These are phyloP conservation scores for Drosophila lacteicornis DNA, from an alignment of 1,140 invertebrate genomes.

Conservation along the genomic window DNA sequence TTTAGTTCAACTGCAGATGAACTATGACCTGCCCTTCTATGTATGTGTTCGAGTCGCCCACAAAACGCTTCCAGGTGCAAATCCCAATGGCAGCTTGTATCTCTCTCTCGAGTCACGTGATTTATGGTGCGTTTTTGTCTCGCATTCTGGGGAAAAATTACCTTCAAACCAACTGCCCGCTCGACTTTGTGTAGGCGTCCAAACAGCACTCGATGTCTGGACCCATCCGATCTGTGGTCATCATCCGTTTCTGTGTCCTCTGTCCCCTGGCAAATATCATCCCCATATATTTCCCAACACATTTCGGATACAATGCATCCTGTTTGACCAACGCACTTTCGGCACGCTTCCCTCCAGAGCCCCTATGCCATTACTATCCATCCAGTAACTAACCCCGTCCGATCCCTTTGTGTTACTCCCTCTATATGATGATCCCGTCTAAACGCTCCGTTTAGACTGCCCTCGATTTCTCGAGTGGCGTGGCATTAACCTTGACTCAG, in stretches of 20 bases:
- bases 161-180: constrained; percentile 26
- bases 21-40: constrained; percentile 42
- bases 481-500: constrained; percentile 59
- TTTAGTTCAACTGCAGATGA: constrained; percentile 58
- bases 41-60: constrained; percentile 55
- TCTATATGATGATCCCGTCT: constrained; percentile 25
- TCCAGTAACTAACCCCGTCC: constrained; percentile 57
- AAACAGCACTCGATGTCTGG: constrained; percentile 51
- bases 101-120: constrained; percentile 44
- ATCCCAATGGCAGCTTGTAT: constrained; percentile 15
- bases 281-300: constrained; percentile 34
- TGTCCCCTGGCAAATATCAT: constrained; percentile 27
- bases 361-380: constrained; percentile 58
- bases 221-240: constrained; percentile 61
- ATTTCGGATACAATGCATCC: constrained; percentile 32
- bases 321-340: constrained; percentile 76
- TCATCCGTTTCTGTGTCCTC: constrained; percentile 23
- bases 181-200: constrained; percentile 77
- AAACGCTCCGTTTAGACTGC: constrained; percentile 73
- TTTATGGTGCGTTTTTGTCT: constrained; percentile 70
- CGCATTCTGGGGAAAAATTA: constrained; percentile 52
- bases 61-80: constrained; percentile 74
- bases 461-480: constrained; percentile 67
- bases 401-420: constrained; percentile 45
- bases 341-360: constrained; percentile 65